Evolutionary conservation across 2,113 vertebrate genomes (phyloP), one percentile per base, ranked within the genome.

Genomic region (Myiagra hebetior): DNA sequence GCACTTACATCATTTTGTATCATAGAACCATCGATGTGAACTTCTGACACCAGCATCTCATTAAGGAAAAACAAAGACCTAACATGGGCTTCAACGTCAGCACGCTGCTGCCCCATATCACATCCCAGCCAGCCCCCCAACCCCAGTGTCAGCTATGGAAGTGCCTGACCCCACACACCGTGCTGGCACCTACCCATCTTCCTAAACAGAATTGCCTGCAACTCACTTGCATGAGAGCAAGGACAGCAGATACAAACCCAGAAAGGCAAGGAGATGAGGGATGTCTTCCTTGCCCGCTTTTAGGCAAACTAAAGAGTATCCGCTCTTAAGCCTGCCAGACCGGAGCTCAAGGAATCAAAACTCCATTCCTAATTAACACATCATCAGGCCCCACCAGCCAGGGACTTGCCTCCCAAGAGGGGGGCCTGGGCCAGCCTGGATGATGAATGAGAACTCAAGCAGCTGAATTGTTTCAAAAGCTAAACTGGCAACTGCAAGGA

Each of bases 291-390:
- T 8, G 6, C 11, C 18, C 37, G 53, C 53, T 76, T 81, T 49
- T 6, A 85, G 57, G 47, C 35, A 60, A 77, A 81, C 35, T 59
- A 50, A 41, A 41, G 44, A 90, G 79, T 13, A 83, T 49, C 49
- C 52, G 15, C 49, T 65, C 76, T 49, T n/a, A 49, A 39, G n/a
- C 37, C 60, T 69, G 68, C 47, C 89, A 91, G 85, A 55, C 26
- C 0, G 0, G 0, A 92, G 76, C 84, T 75, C 46, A 81, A 81
- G 80, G 69, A 88, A 91, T 62, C 64, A 72, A 79, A 94, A 93
- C 68, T 91, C 87, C 41, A 39, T 78, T 94, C 64, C 88, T 92
- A 91, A 95, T 89, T 94, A 93, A 89, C 49, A 93, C 83, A 96
- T 78, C 80, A 83, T 31, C 85, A 85, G 55, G 82, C 59, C 85